Evolutionary conservation across 2,113 vertebrate species (phyloP), one percentile per base, ranked within the genome.

Genomic region (Argyrosomus japonicus): DNA sequence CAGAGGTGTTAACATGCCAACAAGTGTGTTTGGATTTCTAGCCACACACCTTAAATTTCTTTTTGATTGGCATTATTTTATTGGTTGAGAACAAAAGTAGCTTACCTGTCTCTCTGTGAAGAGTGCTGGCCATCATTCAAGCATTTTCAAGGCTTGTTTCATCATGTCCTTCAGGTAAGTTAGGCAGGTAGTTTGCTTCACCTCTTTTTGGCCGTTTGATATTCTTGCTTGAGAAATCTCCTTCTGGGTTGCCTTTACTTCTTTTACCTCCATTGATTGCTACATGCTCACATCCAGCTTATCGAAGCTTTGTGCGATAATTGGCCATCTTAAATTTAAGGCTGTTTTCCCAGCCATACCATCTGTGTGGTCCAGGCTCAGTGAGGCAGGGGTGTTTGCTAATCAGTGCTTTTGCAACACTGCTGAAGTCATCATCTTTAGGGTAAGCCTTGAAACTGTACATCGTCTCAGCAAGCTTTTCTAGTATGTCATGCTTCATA

Each of bases 81-180:
- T 29, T 29, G 29, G 29, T 29, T 29, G 29, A 29, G 29, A 29
- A 29, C 29, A 25, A 23, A 58, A 58, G 12, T 36, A 62, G 27
- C 21, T 77, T 68, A 82, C 67, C 79, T 85, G 68, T 25, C 68
- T 71, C 68, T 83, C 76, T 1, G 32, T 87, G 14, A 87, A 76
- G 1, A 83, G 63, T 54, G 81, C 76, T 75, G 82, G 77, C 77
- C 77, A 81, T 50, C 36, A 5, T 65, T 84, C 60, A 23, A 68
- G n/a, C 17, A 61, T 29, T 61, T 61, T 60, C 54, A 14, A 60
- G 36, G n/a, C 53, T 73, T 14, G 6, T 60, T 61, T 48, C 17
- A 48, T 60, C 54, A 47, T 60, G 36, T 47, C 23, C 54, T 18
- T 47, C 68, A 27, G 43, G 56, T 47, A 61, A 29, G 50, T 57